Percentiles rank a stretch among this genome's conserved stretches.
Evolutionary conservation across 2,888 invertebrate species (phyloP).

Genomic region (Stramonita haemastoma): DNA sequence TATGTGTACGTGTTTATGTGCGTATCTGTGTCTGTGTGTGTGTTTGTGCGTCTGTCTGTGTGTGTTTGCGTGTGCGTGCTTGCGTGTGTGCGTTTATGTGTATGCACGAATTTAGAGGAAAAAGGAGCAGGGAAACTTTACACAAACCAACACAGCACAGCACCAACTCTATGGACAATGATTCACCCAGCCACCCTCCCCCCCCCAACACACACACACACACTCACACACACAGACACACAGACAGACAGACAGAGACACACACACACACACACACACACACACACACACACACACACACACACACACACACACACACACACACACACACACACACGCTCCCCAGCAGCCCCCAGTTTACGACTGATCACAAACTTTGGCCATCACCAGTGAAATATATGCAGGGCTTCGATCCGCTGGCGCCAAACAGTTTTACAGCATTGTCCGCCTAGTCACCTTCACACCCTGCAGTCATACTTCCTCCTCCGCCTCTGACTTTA

Average conservation of each 20-base stretch:
- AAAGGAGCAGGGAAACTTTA: too few species aligned
- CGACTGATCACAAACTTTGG: not conserved
- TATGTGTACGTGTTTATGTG: too few species aligned
- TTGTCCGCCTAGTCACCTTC: slow-evolving; percentile 9
- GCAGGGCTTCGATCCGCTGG: not conserved
- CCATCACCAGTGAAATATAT: not conserved
- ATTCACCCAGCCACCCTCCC: not conserved
- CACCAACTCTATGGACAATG: too few species aligned
- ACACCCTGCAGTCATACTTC: not conserved
- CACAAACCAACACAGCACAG: too few species aligned
- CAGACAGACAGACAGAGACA: not conserved
- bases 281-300: slow-evolving; percentile 1
- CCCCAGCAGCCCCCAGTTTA: not conserved
- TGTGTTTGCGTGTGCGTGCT: too few species aligned
- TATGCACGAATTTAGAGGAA: too few species aligned
- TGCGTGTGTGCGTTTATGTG: too few species aligned
- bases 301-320: not conserved
- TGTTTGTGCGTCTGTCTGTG: too few species aligned
- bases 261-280: slow-evolving; percentile 11
- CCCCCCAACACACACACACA: not conserved
- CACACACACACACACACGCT: not conserved
- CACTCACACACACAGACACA: slow-evolving; percentile 4
- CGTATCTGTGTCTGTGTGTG: too few species aligned
- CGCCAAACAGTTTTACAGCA: not conserved
- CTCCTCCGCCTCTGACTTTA: not conserved